A percentile compares a stretch with the other conserved stretches of the same genome.
Conservation (phyloP, 2,888 invertebrate genomes). For the Eupithecia pulchellata region DNA sequence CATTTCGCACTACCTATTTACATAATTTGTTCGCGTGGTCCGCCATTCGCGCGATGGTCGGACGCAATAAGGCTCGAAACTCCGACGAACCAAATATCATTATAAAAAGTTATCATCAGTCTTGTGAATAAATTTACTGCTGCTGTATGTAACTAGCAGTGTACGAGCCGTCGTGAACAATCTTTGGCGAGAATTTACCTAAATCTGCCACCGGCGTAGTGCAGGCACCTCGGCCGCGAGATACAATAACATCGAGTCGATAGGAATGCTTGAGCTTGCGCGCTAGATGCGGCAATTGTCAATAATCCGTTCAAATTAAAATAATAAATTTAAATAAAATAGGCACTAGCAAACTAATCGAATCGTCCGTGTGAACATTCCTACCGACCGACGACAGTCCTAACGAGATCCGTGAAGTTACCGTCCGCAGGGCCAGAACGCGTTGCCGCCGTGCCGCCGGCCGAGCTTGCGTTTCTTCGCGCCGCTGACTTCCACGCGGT, state of each 20-base stretch:
- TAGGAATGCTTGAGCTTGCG: constrained; percentile 32
- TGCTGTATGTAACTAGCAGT: constrained; percentile 62
- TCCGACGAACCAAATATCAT: constrained; percentile 66
- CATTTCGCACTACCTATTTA: constrained; percentile 72
- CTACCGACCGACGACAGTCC: constrained; percentile 18
- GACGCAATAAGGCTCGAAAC: constrained; percentile 54
- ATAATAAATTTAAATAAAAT: constrained; percentile 19
- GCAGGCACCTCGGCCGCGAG: constrained; percentile 35
- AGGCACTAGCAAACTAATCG: constrained; percentile 27
- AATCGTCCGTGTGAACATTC: constrained; percentile 25
- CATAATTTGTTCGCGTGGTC: constrained; percentile 63
- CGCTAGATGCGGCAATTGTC: constrained; percentile 33
- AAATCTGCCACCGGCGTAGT: constrained; percentile 48
- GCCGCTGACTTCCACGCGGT: constrained; percentile 62
- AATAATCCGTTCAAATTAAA: constrained; percentile 13
- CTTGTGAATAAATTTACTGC: constrained; percentile 75
- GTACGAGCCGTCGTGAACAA: constrained; percentile 60
- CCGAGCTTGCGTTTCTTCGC: constrained; percentile 80
- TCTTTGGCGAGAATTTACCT: constrained; percentile 75
- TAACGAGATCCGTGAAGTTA: constrained; percentile 48
- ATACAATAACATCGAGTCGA: constrained; percentile 14
- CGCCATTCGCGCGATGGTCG: constrained; percentile 47
- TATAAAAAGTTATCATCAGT: constrained; percentile 81
- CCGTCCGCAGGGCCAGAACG: constrained; percentile 81
- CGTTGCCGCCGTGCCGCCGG: constrained; percentile 71